Evolutionary conservation across 2,888 invertebrate genomes (phyloP).

Genomic region (Tricholauxania praeusta): DNA sequence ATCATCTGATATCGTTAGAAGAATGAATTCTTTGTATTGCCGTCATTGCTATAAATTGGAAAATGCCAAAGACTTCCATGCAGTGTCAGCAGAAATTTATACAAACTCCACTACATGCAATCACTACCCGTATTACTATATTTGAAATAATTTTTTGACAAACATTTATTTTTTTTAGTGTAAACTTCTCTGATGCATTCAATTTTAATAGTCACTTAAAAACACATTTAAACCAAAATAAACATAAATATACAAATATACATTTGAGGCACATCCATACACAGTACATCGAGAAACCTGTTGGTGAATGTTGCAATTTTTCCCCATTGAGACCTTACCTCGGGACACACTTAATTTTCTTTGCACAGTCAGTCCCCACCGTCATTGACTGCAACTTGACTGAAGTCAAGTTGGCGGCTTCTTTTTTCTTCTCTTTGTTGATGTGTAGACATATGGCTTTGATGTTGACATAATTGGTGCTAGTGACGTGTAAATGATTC

Average conservation of each 20-base stretch:
- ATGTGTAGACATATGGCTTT: constrained; percentile 37
- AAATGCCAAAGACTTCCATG: too few species aligned
- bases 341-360: constrained; percentile 21
- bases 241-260: background rate
- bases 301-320: constrained; percentile 28
- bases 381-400: constrained; percentile 8
- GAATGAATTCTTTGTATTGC: too few species aligned
- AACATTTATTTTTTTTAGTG: background rate
- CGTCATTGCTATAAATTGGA: too few species aligned
- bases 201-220: constrained; percentile 19
- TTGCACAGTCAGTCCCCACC: background rate
- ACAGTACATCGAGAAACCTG: constrained; percentile 14
- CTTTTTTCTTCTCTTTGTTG: constrained; percentile 7
- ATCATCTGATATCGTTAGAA: too few species aligned
- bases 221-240: constrained; percentile 11
- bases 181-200: background rate
- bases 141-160: too few species aligned
- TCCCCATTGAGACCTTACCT: constrained; percentile 32
- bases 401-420: constrained; percentile 21
- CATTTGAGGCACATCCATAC: background rate
- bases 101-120: too few species aligned
- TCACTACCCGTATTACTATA: too few species aligned
- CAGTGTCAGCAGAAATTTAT: too few species aligned
- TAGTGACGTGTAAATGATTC: constrained; percentile 34
- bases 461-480: constrained; percentile 43